These are phyloP conservation scores for Siderastrea siderea DNA, from an alignment of 92 coral and sea anemone species.

Conservation along the genomic window DNA sequence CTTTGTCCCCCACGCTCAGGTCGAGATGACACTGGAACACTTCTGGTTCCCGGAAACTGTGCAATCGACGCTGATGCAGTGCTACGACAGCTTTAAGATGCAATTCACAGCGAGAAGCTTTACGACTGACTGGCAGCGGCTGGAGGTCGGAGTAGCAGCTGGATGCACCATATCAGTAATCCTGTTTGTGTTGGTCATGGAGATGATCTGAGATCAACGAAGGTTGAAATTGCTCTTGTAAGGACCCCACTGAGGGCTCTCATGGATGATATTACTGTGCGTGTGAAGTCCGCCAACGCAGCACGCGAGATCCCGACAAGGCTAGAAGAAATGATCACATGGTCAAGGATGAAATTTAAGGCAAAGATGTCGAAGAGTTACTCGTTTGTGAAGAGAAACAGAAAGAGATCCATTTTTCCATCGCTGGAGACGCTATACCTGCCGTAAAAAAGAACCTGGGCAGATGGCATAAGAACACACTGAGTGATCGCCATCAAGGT, in stretches of 20 bases:
- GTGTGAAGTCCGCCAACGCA: not conserved
- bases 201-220: slow-evolving; percentile 28
- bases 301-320: not conserved
- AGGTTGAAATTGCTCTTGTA: slow-evolving; percentile 7
- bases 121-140: not conserved
- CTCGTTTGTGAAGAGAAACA: not conserved
- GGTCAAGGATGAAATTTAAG: not conserved
- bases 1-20: not conserved
- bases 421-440: slow-evolving; percentile 12
- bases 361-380: no score
- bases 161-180: slow-evolving; percentile 40
- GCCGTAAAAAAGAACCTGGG: not conserved
- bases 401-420: not conserved
- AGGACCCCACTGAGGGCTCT: not conserved
- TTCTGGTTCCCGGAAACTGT: slow-evolving; percentile 21
- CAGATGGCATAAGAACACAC: slow-evolving; percentile 14
- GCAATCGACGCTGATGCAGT: no score
- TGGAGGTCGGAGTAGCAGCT: slow-evolving; percentile 29
- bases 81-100: not conserved
- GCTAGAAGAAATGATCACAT: slow-evolving; percentile 11
- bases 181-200: slow-evolving; percentile 7
- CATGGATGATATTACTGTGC: slow-evolving; percentile 31
- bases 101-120: not conserved
- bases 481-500: slow-evolving; percentile 1
- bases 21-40: not conserved